Evolutionary conservation across 30 jellyfish, hydroid and myxozoan species (phyloP), one percentile per base, ranked within the genome.

Genomic region (Nemopilema nomurai): DNA sequence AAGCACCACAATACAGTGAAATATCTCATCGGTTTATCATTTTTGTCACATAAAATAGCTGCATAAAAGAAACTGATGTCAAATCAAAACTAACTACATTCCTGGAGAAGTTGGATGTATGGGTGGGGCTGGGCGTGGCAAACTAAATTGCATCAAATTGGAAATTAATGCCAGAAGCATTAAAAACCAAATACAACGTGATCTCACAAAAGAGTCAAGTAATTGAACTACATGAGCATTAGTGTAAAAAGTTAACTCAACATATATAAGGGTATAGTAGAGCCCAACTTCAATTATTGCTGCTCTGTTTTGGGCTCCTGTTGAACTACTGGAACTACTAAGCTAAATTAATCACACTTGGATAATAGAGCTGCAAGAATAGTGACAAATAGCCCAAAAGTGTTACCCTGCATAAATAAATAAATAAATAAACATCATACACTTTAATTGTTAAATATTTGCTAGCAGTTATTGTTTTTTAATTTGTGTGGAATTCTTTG

Each of bases 261-360:
- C 13, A 41, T 41, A 13, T 41, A 41, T 41, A 63, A 63, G 81
- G 81, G 81, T 30, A 33, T 71, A 33, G 81, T 23, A 77, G 66
- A 77, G 76, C 77, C 87, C 28, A 28, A 53, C 41, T 0, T 77
- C 77, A 51, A 49, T 25, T 74, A 74, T 18, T 74, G 85, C 87
- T 57, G 77, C 72, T 77, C 87, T 57, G 87, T 77, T 30, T 77
- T 74, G 87, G 87, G 87, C 75, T 77, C 62, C 72, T 24, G 87
- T 62, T 51, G 63, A 28, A 62, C 87, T 49, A 77, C 77, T 41
- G 87, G 63, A 28, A 62, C 87, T 49, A 77, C 77, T 41, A 62
- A 57, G 77, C 87, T 77, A 62, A 57, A 77, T 62, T n/a, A 52
- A 77, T 27, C 53, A 41, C 77, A 77, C 27, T 62, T 77, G 33